Evolutionary conservation across 2,113 vertebrate genomes (phyloP).

Genomic region (Hiodon tergisus): DNA sequence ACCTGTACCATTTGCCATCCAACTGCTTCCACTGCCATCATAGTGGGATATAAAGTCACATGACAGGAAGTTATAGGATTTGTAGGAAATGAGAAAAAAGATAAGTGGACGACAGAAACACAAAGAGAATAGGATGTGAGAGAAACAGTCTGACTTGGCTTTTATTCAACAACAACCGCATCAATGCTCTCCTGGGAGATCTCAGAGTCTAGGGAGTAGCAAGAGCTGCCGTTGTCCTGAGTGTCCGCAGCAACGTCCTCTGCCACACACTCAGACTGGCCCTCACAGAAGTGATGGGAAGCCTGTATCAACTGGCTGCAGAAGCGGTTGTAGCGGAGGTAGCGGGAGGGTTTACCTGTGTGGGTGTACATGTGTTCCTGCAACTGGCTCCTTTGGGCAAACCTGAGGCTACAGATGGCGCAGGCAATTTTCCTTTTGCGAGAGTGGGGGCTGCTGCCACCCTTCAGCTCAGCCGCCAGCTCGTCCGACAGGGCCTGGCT

Average conservation of each 20-base stretch:
- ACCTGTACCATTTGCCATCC: not conserved
- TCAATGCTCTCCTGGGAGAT: constrained; percentile 80
- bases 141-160: not conserved
- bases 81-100: not conserved
- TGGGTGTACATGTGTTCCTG: constrained; percentile 90
- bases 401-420: constrained; percentile 77
- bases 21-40: not conserved
- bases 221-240: constrained; percentile 80
- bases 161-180: constrained; percentile 73
- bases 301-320: constrained; percentile 66
- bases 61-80: not conserved
- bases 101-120: not conserved
- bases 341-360: constrained; percentile 74
- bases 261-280: constrained; percentile 40
- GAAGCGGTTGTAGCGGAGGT: constrained; percentile 71
- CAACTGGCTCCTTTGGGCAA: constrained; percentile 81
- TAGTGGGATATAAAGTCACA: not conserved
- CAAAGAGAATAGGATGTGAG: not conserved
- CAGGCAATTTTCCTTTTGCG: constrained; percentile 86
- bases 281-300: constrained; percentile 67
- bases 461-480: constrained; percentile 71
- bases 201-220: constrained; percentile 78
- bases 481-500: constrained; percentile 74
- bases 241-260: constrained; percentile 63
- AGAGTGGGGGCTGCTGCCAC: constrained; percentile 3